phyloP scores from a whole-genome alignment of 2,888 invertebrate genomes.

The Andrena flavipes region DNA sequence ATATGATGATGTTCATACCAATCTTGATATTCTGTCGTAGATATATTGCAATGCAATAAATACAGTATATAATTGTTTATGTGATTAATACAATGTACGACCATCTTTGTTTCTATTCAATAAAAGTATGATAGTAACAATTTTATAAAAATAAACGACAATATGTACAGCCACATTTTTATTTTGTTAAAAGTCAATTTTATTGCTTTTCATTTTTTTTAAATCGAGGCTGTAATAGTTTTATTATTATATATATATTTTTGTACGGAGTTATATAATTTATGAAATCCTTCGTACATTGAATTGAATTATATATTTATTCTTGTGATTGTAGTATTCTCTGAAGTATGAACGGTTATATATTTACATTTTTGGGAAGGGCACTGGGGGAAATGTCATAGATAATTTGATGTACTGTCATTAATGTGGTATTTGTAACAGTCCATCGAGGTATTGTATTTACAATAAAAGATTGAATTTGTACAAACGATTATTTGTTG shows the following conservation, averaged over 20 bases:
- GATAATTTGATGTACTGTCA: constrained; percentile 31
- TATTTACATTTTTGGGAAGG: constrained; percentile 38
- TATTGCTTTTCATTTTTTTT: constrained; percentile 12
- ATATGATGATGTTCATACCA: constrained; percentile 25
- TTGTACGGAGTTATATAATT: constrained; percentile 30
- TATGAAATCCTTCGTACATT: constrained; percentile 37
- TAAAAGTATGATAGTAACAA: constrained; percentile 28
- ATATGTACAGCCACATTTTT: constrained; percentile 45
- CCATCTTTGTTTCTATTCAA: constrained; percentile 29
- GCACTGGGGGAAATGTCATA: constrained; percentile 64
- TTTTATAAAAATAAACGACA: constrained; percentile 48
- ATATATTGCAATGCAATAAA: constrained; percentile 45
- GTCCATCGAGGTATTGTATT: constrained; percentile 62
- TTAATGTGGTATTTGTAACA: constrained; percentile 61
- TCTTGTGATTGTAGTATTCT: constrained; percentile 58
- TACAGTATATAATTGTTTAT: constrained; percentile 36
- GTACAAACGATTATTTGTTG: constrained; percentile 17
- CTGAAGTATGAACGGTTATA: constrained; percentile 41
- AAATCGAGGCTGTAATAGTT: constrained; percentile 30
- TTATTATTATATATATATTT: constrained; percentile 28
- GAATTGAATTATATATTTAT: constrained; percentile 74
- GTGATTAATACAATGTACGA: constrained; percentile 22
- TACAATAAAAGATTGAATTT: constrained; percentile 69
- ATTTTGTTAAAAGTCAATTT: constrained; percentile 17
- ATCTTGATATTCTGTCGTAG: constrained; percentile 14